Conservation (phyloP, 30 jellyfish, hydroid and myxozoan genomes). For the Pelagia noctiluca region DNA sequence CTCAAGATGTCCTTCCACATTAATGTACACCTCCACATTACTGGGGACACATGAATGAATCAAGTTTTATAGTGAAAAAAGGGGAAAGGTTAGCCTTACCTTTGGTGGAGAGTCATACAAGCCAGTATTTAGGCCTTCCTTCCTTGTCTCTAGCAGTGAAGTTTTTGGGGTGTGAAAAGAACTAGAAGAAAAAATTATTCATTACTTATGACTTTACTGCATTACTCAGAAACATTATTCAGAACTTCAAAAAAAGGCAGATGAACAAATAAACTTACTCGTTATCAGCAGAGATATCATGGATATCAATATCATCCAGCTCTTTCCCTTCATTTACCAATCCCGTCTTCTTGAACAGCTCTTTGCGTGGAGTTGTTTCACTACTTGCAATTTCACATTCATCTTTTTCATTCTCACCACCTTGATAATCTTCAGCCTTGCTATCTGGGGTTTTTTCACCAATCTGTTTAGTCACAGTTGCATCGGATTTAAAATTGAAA, state of each 20-base stretch:
- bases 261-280: conserved; percentile 62
- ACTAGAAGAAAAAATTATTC: too few relatives aligned
- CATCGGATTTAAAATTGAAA: too few relatives aligned
- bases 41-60: too few relatives aligned
- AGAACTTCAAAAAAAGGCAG: not conserved
- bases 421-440: too few relatives aligned
- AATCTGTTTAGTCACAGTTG: too few relatives aligned
- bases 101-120: conserved; percentile 70
- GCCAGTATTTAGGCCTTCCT: conserved; percentile 80
- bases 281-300: conserved; percentile 44
- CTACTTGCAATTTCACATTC: not conserved
- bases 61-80: too few relatives aligned
- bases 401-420: not conserved
- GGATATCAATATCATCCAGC: conserved; percentile 10
- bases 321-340: not conserved
- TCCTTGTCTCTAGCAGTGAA: conserved; percentile 60
- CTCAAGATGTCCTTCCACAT: too few relatives aligned
- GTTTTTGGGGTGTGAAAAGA: conserved; percentile 89
- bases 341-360: conserved; percentile 1
- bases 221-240: not conserved
- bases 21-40: too few relatives aligned
- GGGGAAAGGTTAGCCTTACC: too few relatives aligned
- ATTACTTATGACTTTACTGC: not conserved
- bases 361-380: not conserved
- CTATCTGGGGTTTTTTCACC: too few relatives aligned